These are phyloP conservation scores for Rhagonycha lutea DNA, from an alignment of 2,888 invertebrate genomes.

Conservation along the genomic window DNA sequence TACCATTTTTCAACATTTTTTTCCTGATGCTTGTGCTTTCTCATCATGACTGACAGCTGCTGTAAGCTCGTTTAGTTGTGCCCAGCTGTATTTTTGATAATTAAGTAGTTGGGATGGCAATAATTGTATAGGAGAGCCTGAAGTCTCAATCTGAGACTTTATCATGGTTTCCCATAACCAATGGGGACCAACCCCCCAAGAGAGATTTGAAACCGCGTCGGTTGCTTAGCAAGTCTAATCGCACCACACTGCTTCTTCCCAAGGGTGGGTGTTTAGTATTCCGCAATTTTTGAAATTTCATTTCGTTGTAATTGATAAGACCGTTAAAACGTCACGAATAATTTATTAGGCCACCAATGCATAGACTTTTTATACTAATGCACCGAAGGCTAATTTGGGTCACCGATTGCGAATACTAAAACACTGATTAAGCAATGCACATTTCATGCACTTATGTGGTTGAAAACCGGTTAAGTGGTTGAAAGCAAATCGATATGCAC, in stretches of 20 bases:
- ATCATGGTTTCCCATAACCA: background rate
- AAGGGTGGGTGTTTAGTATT: background rate
- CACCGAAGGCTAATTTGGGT: background rate
- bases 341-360: background rate
- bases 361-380: background rate
- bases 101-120: too few relatives aligned
- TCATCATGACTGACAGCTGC: too few relatives aligned
- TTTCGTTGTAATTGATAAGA: background rate
- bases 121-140: too few relatives aligned
- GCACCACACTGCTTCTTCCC: background rate
- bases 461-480: background rate
- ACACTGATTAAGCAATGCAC: background rate
- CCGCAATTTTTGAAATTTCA: background rate
- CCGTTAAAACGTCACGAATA: background rate
- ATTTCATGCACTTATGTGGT: background rate
- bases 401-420: background rate
- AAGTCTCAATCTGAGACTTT: too few relatives aligned
- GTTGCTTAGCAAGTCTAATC: background rate
- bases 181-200: too few relatives aligned
- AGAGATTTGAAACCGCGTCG: background rate
- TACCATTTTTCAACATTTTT: background rate
- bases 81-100: too few relatives aligned
- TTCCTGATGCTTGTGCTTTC: background rate
- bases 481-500: background rate
- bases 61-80: too few relatives aligned